A percentile compares a stretch with the other conserved stretches of the same genome.
Evolutionary conservation across 2,113 vertebrate genomes (phyloP).

Genomic region (Paramormyrops kingsleyae): DNA sequence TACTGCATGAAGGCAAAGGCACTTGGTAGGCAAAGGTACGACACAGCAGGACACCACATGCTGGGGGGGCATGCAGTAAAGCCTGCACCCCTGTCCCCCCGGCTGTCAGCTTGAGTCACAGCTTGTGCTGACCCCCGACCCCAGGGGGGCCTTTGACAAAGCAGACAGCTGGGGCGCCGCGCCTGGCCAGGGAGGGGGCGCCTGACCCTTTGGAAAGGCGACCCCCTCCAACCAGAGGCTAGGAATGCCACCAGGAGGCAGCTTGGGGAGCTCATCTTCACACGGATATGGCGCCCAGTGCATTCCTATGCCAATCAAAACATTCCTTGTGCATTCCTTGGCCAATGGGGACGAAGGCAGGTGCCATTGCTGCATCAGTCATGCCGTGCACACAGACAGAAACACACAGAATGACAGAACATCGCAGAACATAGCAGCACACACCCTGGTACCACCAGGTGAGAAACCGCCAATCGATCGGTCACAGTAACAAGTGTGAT

Average conservation of each 20-base stretch:
- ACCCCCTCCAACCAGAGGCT: neutral
- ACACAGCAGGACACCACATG: neutral
- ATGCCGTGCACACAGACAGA: neutral
- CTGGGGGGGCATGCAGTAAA: neutral
- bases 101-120: slow-evolving; percentile 32
- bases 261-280: neutral
- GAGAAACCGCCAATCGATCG: neutral
- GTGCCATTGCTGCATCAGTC: neutral
- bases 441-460: neutral
- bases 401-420: neutral
- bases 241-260: neutral
- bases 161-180: neutral
- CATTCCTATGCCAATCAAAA: slow-evolving; percentile 1
- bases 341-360: neutral
- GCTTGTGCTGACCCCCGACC: slow-evolving; percentile 55
- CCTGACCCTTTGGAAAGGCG: neutral
- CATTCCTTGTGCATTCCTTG: neutral
- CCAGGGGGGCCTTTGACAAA: neutral
- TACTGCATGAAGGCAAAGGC: neutral
- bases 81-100: neutral
- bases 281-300: neutral
- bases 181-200: neutral
- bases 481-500: neutral
- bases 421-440: neutral
- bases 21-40: neutral